A percentile compares a stretch with the other conserved stretches of the same genome.
phyloP scores from a whole-genome alignment of 2,888 invertebrate species.

The Microchrysa polita region DNA sequence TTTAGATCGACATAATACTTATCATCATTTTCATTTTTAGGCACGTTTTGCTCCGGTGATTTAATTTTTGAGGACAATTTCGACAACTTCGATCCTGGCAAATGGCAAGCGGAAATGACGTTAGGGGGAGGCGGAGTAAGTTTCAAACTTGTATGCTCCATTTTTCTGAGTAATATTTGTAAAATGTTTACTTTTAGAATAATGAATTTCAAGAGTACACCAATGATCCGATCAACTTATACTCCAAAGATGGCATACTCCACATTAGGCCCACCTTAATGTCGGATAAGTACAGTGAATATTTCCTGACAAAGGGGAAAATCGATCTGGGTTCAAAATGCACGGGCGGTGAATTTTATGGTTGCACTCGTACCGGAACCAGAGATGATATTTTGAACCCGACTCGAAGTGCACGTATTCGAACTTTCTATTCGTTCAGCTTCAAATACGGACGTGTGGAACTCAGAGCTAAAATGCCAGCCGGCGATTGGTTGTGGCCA shows the following conservation, averaged over 20 bases:
- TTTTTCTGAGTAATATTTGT: background rate
- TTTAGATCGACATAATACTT: no score
- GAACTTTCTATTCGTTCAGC: conserved; percentile 71
- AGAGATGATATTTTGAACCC: conserved; percentile 70
- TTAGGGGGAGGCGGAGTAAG: conserved; percentile 69
- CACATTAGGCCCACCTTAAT: conserved; percentile 72
- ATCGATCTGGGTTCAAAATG: conserved; percentile 71
- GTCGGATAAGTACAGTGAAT: conserved; percentile 67
- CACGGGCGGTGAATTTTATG: conserved; percentile 68
- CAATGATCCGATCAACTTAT: conserved; percentile 74
- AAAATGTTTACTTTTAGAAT: conserved; percentile 62
- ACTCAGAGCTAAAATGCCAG: conserved; percentile 73
- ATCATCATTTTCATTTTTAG: conserved; percentile 5
- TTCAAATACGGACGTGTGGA: conserved; percentile 74
- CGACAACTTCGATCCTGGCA: conserved; percentile 68
- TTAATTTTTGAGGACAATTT: conserved; percentile 74
- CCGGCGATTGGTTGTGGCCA: conserved; percentile 71
- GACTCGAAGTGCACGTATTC: conserved; percentile 72
- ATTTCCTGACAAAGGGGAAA: conserved; percentile 67
- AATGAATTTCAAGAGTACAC: conserved; percentile 78
- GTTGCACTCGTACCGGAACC: conserved; percentile 70
- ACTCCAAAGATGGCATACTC: conserved; percentile 66
- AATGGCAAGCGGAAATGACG: conserved; percentile 75
- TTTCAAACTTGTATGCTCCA: background rate
- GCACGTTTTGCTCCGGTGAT: conserved; percentile 67